These are phyloP conservation scores for Apis cerana DNA, from an alignment of 1,140 invertebrate species.

Conservation along the genomic window DNA sequence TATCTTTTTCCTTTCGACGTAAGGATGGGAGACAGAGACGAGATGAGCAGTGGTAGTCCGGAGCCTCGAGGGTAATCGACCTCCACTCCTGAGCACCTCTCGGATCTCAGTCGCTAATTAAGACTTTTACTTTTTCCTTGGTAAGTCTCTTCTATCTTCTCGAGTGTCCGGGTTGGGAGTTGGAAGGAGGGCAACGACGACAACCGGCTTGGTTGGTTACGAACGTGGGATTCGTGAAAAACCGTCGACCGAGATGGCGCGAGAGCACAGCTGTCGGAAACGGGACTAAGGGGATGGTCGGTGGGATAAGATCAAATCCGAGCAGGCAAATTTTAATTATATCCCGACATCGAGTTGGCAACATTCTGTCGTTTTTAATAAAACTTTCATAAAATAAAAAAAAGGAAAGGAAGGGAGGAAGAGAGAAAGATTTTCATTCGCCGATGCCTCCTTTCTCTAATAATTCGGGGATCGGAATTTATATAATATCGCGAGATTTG, in stretches of 20 bases:
- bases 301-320: conserved; percentile 54
- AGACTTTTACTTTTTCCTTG: conserved; percentile 66
- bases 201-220: conserved; percentile 36
- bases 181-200: background rate
- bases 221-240: conserved; percentile 37
- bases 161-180: conserved; percentile 31
- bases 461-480: background rate
- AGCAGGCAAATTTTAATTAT: conserved; percentile 62
- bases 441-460: background rate
- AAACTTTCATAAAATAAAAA: conserved; percentile 51
- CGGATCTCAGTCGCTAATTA: conserved; percentile 66
- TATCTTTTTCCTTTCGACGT: background rate
- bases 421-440: background rate
- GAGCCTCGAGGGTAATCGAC: conserved; percentile 61
- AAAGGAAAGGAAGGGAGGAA: too few relatives aligned
- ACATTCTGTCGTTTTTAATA: conserved; percentile 60
- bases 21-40: conserved; percentile 28
- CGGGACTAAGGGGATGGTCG: conserved; percentile 17
- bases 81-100: conserved; percentile 60
- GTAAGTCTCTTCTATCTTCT: conserved; percentile 59
- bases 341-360: conserved; percentile 63
- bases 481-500: background rate
- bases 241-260: conserved; percentile 33
- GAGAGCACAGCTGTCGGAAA: conserved; percentile 46
- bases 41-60: conserved; percentile 35